These are phyloP conservation scores for Empidonax traillii DNA, from an alignment of 2,113 vertebrate genomes.

Conservation along the genomic window DNA sequence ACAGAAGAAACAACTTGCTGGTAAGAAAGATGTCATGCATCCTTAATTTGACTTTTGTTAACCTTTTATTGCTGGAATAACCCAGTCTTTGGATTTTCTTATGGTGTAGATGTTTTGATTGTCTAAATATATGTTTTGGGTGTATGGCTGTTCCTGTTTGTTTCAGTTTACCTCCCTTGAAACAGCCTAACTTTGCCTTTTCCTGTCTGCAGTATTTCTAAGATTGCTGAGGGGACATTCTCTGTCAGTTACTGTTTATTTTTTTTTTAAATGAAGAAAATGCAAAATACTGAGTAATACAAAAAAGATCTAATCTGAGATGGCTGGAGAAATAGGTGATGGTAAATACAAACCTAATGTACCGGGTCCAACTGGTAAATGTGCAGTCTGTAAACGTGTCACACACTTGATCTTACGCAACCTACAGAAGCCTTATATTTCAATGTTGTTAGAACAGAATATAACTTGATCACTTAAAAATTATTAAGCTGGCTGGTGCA, in stretches of 20 bases:
- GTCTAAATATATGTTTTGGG: not conserved
- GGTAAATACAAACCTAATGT: not conserved
- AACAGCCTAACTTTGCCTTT: not conserved
- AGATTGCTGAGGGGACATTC: not conserved
- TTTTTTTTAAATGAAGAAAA: not conserved
- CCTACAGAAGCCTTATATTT: not conserved
- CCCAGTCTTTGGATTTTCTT: rapidly evolving
- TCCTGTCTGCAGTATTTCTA: not conserved
- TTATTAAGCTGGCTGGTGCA: not conserved
- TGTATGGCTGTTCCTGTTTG: not conserved
- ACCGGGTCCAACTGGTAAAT: not conserved
- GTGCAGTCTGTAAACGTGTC: not conserved
- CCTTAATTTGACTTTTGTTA: not conserved
- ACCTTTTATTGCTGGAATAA: not conserved
- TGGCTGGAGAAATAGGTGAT: not conserved
- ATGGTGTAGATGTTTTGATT: not conserved
- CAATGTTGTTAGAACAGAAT: not conserved
- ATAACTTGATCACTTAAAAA: not conserved
- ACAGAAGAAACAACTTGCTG: not conserved
- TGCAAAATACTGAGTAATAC: not conserved
- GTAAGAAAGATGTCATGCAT: not conserved
- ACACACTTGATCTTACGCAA: not conserved
- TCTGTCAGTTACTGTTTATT: not conserved
- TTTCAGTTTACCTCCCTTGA: not conserved
- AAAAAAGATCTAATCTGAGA: not conserved